Evolutionary conservation across 2,113 vertebrate species (phyloP), one percentile per base, ranked within the genome.

Genomic region (Tympanuchus pallidicinctus): DNA sequence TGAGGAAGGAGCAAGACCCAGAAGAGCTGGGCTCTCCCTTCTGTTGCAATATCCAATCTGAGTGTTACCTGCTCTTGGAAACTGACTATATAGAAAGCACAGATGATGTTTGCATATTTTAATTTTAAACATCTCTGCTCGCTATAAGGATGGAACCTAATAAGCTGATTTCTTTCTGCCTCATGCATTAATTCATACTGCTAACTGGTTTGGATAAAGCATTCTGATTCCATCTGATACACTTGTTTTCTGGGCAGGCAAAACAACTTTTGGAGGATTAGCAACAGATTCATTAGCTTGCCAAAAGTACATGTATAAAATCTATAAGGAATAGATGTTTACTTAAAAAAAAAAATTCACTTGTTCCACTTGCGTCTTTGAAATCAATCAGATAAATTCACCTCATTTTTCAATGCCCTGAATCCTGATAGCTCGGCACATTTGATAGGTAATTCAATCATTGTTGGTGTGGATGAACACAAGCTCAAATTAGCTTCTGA

Each of bases 371-470:
- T 32, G 7, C 60, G 96, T 97, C 96, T 97, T 94, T 92, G 95
- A 97, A 97, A 98, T 97, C 98, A 98, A 98, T 98, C 97, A 98
- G 97, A 97, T 98, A 97, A 98, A 97, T 97, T 97, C 97, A 97
- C 97, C 97, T 98, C 96, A 93, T 94, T 96, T 97, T 97, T 96
- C 94, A 90, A 27, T 96, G 97, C 91, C 97, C 96, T 98, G 98
- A 97, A 98, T 98, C 97, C 95, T 97, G 98, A 98, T 98, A 98
- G 97, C 97, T 88, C 67, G 14, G 97, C 97, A 96, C 97, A 98
- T 95, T 97, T 40, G 98, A 98, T 98, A 98, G 97, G 98, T 98
- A 98, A 98, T 97, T 97, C 97, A 97, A 98, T 98, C 98, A 83
- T 90, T 88, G 10, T 90, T 93, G 97, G 95, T 96, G 82, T 97